Percentiles rank a stretch among this genome's conserved stretches.
Conservation (phyloP, 2,113 vertebrate genomes). For the Cercopithecus mona region DNA sequence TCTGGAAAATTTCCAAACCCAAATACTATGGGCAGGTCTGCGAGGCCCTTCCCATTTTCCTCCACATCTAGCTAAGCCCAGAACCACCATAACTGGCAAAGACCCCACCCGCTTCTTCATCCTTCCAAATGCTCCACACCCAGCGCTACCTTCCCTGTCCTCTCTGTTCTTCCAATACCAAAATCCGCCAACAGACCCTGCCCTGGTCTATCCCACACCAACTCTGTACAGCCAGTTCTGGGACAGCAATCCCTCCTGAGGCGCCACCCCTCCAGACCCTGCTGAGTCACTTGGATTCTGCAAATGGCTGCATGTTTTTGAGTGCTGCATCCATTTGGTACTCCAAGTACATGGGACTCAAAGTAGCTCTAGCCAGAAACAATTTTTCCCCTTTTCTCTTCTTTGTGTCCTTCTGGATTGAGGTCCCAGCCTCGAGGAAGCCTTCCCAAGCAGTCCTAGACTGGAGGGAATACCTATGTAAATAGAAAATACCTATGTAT, state of each 20-base stretch:
- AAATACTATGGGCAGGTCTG: neutral
- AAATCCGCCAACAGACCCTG: too few species aligned
- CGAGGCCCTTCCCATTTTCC: neutral
- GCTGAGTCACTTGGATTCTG: neutral
- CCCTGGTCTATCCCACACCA: too few species aligned
- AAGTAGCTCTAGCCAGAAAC: neutral
- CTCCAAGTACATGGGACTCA: accelerated
- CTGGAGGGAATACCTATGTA: neutral
- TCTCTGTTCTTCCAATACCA: neutral
- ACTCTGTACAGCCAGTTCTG: neutral
- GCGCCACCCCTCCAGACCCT: neutral
- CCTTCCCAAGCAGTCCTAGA: neutral
- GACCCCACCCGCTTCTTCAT: neutral
- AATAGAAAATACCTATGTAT: too few species aligned
- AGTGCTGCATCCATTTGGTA: neutral
- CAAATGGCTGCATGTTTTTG: accelerated
- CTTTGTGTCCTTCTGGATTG: neutral
- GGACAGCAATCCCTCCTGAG: accelerated
- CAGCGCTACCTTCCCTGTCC: neutral
- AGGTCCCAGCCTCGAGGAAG: neutral
- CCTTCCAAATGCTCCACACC: neutral
- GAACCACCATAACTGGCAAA: accelerated
- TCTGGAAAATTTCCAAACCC: neutral
- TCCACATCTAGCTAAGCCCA: neutral
- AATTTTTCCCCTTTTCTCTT: neutral